These are phyloP conservation scores for Chouioia cunea DNA, from an alignment of 2,888 invertebrate species.

Conservation along the genomic window DNA sequence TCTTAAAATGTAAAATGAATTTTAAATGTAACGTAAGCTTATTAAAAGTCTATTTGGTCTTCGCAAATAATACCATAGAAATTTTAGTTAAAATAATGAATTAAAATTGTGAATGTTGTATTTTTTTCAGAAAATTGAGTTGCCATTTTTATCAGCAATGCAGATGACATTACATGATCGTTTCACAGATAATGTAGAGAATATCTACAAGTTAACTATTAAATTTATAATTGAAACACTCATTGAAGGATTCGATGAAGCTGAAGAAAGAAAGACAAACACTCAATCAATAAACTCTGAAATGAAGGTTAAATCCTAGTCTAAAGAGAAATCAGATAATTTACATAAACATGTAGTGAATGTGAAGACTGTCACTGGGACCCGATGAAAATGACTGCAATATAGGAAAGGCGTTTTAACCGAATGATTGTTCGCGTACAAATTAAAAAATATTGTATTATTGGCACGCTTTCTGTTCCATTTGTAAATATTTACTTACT, in stretches of 20 bases:
- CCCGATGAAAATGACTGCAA: too few species aligned
- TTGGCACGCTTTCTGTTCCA: too few species aligned
- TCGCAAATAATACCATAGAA: too few species aligned
- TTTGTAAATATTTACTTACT: too few species aligned
- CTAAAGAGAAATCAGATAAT: background rate
- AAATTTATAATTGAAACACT: slow-evolving; percentile 89
- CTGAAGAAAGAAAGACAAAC: slow-evolving; percentile 42
- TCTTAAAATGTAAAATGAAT: too few species aligned
- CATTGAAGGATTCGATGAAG: slow-evolving; percentile 81
- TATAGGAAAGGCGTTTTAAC: too few species aligned
- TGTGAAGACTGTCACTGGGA: too few species aligned
- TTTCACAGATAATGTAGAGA: slow-evolving; percentile 90
- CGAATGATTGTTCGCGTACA: too few species aligned
- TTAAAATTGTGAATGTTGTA: slow-evolving; percentile 37
- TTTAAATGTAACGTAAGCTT: too few species aligned
- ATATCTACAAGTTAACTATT: slow-evolving; percentile 89
- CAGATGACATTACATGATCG: slow-evolving; percentile 87
- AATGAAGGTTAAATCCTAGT: background rate
- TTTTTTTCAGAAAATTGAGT: slow-evolving; percentile 85
- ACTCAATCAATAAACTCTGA: background rate
- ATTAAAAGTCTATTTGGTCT: too few species aligned
- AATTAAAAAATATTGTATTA: too few species aligned
- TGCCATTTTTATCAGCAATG: slow-evolving; percentile 89
- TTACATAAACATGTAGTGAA: too few species aligned
- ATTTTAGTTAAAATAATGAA: background rate